A percentile compares a stretch with the other conserved stretches of the same genome.
Evolutionary conservation across 2,113 vertebrate genomes (phyloP).

Genomic region (Leptobrachium leishanense): DNA sequence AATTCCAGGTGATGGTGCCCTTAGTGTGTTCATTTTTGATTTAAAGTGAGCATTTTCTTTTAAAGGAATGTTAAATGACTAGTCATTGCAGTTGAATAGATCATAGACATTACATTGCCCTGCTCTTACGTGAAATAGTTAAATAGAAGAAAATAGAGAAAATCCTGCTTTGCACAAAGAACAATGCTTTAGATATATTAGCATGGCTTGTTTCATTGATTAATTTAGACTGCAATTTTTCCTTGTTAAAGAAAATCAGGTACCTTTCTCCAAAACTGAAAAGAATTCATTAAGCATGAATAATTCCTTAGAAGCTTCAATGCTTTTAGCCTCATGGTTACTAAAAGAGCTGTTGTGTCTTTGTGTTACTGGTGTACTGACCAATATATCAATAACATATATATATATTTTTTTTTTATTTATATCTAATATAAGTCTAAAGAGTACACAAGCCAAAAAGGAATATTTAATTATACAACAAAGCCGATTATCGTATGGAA

Average conservation of each 20-base stretch:
- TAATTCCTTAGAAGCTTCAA: background rate
- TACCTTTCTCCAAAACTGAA: background rate
- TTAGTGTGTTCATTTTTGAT: no score
- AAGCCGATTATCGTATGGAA: background rate
- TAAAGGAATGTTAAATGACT: no score
- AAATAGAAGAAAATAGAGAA: no score
- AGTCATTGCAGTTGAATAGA: no score
- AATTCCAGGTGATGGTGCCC: no score
- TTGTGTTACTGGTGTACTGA: background rate
- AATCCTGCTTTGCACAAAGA: no score
- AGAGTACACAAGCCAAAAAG: background rate
- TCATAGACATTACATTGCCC: no score
- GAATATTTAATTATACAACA: background rate
- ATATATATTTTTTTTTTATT: no score
- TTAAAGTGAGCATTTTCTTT: no score
- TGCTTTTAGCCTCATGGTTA: background rate
- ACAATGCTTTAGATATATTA: no score
- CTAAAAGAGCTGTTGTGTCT: background rate
- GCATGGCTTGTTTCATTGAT: background rate
- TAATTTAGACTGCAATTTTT: background rate
- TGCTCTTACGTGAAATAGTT: no score
- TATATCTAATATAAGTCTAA: background rate
- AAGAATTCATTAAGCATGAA: background rate
- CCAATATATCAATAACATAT: no score
- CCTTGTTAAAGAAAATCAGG: background rate